phyloP scores from a whole-genome alignment of 2,797 vertebrate genomes.

The Mionectes olivaceus region DNA sequence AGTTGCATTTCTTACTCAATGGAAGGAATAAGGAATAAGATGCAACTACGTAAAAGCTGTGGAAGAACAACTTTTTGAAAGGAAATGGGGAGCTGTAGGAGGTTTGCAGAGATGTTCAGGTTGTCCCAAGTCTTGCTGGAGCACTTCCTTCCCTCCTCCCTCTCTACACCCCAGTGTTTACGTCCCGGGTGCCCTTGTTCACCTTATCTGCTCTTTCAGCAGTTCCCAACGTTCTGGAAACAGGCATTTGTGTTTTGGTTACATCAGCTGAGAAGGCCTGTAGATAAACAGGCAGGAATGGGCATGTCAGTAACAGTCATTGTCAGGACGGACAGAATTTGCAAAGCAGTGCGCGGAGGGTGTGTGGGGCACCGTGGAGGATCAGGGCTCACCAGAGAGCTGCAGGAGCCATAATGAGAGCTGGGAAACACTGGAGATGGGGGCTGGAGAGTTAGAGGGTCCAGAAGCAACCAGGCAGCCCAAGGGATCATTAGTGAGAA shows the following conservation, averaged over 20 bases:
- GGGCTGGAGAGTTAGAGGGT: not conserved
- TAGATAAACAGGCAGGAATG: conserved; percentile 23
- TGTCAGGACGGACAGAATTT: not conserved
- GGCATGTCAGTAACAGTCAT: conserved; percentile 19
- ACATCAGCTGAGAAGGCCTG: not conserved
- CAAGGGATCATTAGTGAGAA: not conserved
- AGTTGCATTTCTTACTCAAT: not conserved
- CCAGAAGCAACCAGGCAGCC: not conserved
- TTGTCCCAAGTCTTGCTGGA: not conserved
- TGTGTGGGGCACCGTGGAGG: rapidly evolving
- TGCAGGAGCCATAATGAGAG: not conserved
- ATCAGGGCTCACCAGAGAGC: not conserved
- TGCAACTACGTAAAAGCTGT: not conserved
- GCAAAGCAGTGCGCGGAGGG: rapidly evolving
- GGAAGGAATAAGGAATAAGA: not conserved
- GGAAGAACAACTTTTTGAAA: not conserved
- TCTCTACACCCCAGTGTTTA: not conserved
- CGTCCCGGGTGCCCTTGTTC: not conserved
- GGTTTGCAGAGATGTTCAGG: not conserved
- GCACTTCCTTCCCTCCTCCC: not conserved
- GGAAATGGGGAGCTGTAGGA: not conserved
- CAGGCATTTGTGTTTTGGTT: not conserved
- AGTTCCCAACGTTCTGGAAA: not conserved
- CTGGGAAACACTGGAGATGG: not conserved
- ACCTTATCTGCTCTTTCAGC: conserved; percentile 22